Evolutionary conservation across 2,888 invertebrate genomes (phyloP).

Genomic region (Cheilosia urbana): DNA sequence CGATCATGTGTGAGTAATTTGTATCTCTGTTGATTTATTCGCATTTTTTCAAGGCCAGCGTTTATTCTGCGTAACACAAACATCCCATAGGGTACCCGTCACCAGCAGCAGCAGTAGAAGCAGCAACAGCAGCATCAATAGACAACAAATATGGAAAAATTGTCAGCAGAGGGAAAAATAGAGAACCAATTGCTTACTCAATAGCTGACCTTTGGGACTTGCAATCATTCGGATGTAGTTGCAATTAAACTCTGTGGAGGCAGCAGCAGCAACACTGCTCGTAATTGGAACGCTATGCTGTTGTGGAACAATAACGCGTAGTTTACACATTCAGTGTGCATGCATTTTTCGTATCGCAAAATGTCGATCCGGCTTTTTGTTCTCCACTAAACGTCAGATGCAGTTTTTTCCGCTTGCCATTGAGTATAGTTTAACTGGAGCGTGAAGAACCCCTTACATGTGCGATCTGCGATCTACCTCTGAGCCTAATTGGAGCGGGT

Average conservation of each 20-base stretch:
- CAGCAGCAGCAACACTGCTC: conserved; percentile 10
- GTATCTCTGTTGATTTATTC: conserved; percentile 18
- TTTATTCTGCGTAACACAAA: conserved; percentile 6
- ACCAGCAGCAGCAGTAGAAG: background rate
- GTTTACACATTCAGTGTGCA: conserved; percentile 20
- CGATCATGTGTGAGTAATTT: conserved; percentile 25
- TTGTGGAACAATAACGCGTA: conserved; percentile 8
- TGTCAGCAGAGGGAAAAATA: background rate
- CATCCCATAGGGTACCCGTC: background rate
- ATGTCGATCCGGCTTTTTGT: conserved; percentile 34
- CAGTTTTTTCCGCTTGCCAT: conserved; percentile 27
- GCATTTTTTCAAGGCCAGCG: conserved; percentile 14
- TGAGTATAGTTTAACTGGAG: conserved; percentile 52
- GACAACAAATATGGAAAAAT: conserved; percentile 5
- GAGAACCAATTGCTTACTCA: conserved; percentile 9
- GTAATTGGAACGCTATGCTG: conserved; percentile 16
- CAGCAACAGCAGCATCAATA: background rate
- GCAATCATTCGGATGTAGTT: conserved; percentile 42
- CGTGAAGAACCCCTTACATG: conserved; percentile 46
- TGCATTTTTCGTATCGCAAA: conserved; percentile 36
- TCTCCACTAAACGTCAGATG: conserved; percentile 40
- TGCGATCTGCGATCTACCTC: conserved; percentile 12
- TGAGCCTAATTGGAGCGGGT: conserved; percentile 19
- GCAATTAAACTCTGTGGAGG: conserved; percentile 27
- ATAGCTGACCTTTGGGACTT: conserved; percentile 62